phyloP scores from a whole-genome alignment of 2,888 invertebrate genomes.

The Sepioteuthis lessoniana region DNA sequence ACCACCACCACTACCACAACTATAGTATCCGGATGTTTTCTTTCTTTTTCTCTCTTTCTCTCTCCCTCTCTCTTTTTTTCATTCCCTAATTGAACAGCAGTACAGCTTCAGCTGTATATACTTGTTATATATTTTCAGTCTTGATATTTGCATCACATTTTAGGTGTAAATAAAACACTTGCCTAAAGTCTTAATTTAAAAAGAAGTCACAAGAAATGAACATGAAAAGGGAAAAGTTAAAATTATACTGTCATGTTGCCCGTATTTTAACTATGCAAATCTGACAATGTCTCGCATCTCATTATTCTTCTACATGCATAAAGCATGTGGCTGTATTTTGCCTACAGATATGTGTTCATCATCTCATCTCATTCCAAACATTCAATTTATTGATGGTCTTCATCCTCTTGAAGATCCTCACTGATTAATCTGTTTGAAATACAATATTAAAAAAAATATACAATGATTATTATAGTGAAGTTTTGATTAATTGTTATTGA shows the following conservation, averaged over 20 bases:
- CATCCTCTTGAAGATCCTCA: not conserved
- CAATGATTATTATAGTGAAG: not conserved
- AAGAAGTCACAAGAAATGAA: not conserved
- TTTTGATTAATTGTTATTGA: not conserved
- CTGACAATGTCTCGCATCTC: not conserved
- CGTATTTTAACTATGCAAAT: not conserved
- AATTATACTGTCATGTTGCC: not conserved
- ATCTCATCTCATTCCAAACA: not conserved
- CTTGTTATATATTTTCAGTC: constrained; percentile 23
- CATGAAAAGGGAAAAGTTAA: not conserved
- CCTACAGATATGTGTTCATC: constrained; percentile 11
- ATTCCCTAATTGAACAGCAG: not conserved
- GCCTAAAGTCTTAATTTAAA: not conserved
- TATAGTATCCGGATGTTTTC: constrained; percentile 20
- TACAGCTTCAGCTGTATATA: not conserved
- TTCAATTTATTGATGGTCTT: not conserved
- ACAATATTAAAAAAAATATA: not conserved
- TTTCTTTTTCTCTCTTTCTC: not conserved
- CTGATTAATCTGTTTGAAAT: not conserved
- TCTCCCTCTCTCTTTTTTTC: not conserved
- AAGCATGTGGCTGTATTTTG: constrained; percentile 16
- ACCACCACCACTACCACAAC: not conserved
- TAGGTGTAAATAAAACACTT: constrained; percentile 8
- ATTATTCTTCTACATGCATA: not conserved
- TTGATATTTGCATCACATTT: not conserved